These are phyloP conservation scores for Cydia pomonella DNA, from an alignment of 1,140 invertebrate genomes.

Conservation along the genomic window DNA sequence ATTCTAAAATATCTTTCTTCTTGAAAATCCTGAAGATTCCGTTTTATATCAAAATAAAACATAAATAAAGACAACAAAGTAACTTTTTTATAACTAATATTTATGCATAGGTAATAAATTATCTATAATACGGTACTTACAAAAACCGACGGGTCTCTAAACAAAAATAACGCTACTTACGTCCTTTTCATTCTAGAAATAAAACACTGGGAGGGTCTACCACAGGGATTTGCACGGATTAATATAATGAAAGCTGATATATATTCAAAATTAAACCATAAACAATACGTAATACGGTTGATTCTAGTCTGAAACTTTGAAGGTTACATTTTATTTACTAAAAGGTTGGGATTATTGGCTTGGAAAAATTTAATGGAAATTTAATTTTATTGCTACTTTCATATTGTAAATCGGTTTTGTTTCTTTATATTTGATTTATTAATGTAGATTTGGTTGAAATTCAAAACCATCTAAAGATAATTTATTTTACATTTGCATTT, in stretches of 20 bases:
- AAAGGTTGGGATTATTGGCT: conserved; percentile 11
- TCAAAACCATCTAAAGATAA: neutral
- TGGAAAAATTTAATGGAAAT: neutral
- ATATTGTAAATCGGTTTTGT: neutral
- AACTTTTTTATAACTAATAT: conserved; percentile 21
- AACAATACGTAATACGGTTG: neutral
- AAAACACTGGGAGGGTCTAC: neutral
- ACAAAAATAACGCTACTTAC: neutral
- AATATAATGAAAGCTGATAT: conserved; percentile 5
- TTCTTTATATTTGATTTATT: neutral
- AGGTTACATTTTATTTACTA: conserved; percentile 19
- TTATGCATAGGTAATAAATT: conserved; percentile 20
- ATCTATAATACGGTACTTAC: neutral
- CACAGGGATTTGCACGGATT: conserved; percentile 10
- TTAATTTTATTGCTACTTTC: neutral
- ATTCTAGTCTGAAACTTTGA: neutral
- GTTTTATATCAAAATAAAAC: neutral
- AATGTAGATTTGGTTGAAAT: neutral
- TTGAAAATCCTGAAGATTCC: neutral
- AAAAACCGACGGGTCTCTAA: neutral
- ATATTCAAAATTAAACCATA: conserved; percentile 1
- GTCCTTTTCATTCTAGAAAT: neutral
- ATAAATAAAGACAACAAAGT: neutral
- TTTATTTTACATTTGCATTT: neutral
- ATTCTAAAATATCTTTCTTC: too few relatives aligned